Conservation (phyloP, 2,797 vertebrate species). For the Sebastes itinus region DNA sequence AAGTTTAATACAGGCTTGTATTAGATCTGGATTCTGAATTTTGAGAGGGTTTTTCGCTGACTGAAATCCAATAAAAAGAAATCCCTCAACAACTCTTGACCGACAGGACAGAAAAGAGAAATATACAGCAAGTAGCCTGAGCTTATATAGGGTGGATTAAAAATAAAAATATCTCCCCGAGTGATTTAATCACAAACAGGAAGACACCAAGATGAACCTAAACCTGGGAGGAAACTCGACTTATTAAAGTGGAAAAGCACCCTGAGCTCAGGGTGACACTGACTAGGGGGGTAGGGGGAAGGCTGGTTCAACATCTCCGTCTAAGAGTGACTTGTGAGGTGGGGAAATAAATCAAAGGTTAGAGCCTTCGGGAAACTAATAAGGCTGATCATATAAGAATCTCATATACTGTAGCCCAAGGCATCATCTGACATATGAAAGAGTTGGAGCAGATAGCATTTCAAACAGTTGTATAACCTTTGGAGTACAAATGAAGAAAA, state of each 20-base stretch:
- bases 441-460: constrained; percentile 20
- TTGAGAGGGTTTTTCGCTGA: constrained; percentile 36
- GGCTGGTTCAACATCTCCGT: constrained; percentile 44
- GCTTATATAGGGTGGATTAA: constrained; percentile 59
- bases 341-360: constrained; percentile 67
- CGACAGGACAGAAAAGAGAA: constrained; percentile 24
- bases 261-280: constrained; percentile 46
- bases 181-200: constrained; percentile 70
- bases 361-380: constrained; percentile 67
- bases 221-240: constrained; percentile 52
- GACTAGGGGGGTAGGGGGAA: constrained; percentile 13
- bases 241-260: constrained; percentile 66
- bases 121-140: constrained; percentile 27
- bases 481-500: constrained; percentile 34
- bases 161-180: constrained; percentile 68
- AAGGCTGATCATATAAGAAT: constrained; percentile 62
- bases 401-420: constrained; percentile 51
- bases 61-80: constrained; percentile 65
- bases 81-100: constrained; percentile 38
- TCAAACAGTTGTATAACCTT: constrained; percentile 46
- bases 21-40: constrained; percentile 48
- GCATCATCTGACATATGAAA: constrained; percentile 67
- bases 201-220: constrained; percentile 52
- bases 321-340: constrained; percentile 39
- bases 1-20: constrained; percentile 38